Conservation (phyloP, 1,140 invertebrate species). For the Heliothis subflexa region DNA sequence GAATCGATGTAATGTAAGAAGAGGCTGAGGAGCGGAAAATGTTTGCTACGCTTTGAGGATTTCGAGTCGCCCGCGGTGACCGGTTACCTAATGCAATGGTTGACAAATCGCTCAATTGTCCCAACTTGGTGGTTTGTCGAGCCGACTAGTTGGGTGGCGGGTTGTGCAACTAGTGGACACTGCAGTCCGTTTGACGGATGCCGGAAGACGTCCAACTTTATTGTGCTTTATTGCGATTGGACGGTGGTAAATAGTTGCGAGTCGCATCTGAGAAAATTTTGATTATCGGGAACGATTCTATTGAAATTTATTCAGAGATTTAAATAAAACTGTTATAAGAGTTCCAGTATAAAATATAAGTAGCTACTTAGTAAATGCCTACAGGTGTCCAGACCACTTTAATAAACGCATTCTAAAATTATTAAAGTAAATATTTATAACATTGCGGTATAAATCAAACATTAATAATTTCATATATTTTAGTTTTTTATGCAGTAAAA, state of each 20-base stretch:
- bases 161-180: conserved; percentile 68
- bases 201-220: conserved; percentile 77
- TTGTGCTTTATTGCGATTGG: conserved; percentile 76
- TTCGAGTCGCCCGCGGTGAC: conserved; percentile 61
- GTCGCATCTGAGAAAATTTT: conserved; percentile 45
- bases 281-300: conserved; percentile 42
- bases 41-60: conserved; percentile 25
- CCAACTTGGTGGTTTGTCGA: conserved; percentile 60
- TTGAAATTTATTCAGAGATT: conserved; percentile 41
- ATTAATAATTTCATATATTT: conserved; percentile 34
- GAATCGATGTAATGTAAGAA: conserved; percentile 59
- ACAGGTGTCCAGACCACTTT: conserved; percentile 15
- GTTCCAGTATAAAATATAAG: conserved; percentile 21
- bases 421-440: conserved; percentile 33
- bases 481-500: conserved; percentile 28
- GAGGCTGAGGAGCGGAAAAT: conserved; percentile 40
- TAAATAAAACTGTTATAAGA: conserved; percentile 16
- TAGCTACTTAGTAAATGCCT: conserved; percentile 19
- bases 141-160: conserved; percentile 72
- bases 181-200: conserved; percentile 68
- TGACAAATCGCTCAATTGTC: conserved; percentile 86
- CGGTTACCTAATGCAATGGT: conserved; percentile 75
- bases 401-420: conserved; percentile 26
- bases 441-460: conserved; percentile 30
- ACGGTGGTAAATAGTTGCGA: conserved; percentile 47